Evolutionary conservation across 2,797 vertebrate genomes (phyloP).

Genomic region (Rhinichthys osculus): DNA sequence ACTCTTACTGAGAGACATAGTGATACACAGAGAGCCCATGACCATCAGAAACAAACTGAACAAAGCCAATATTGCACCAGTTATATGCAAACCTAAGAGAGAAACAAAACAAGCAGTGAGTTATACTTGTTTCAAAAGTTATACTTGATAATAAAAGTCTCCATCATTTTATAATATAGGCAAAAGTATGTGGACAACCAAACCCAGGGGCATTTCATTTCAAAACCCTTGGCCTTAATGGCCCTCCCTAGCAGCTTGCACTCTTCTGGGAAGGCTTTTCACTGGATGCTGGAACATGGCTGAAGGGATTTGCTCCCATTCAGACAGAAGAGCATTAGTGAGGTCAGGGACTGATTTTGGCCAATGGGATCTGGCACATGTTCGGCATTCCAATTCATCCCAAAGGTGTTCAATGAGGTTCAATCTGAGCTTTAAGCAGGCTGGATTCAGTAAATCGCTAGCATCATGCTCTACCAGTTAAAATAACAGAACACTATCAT

Average conservation of each 20-base stretch:
- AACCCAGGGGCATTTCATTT: not conserved
- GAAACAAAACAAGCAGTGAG: conserved; percentile 1
- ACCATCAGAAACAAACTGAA: conserved; percentile 85
- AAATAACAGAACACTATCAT: not conserved
- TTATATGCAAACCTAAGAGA: conserved; percentile 82
- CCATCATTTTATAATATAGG: not conserved
- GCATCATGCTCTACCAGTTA: not conserved
- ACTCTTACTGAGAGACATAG: conserved; percentile 89
- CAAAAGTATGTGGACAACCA: not conserved
- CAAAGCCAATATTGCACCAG: conserved; percentile 83
- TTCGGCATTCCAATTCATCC: conserved; percentile 28
- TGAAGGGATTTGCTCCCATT: conserved; percentile 47
- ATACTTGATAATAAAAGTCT: not conserved
- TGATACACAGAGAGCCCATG: conserved; percentile 87
- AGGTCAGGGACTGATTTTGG: conserved; percentile 32
- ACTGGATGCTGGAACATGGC: conserved; percentile 41
- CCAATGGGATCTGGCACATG: conserved; percentile 28
- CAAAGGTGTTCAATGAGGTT: conserved; percentile 24
- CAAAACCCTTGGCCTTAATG: not conserved
- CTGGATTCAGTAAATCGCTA: not conserved
- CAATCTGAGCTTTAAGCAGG: not conserved
- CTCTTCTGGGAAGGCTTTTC: conserved; percentile 37
- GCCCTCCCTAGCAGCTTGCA: not conserved
- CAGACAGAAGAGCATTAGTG: conserved; percentile 40
- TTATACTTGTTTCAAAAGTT: not conserved